Evolutionary conservation across 2,797 vertebrate species (phyloP), one percentile per base, ranked within the genome.

Genomic region (Lerista edwardsae): DNA sequence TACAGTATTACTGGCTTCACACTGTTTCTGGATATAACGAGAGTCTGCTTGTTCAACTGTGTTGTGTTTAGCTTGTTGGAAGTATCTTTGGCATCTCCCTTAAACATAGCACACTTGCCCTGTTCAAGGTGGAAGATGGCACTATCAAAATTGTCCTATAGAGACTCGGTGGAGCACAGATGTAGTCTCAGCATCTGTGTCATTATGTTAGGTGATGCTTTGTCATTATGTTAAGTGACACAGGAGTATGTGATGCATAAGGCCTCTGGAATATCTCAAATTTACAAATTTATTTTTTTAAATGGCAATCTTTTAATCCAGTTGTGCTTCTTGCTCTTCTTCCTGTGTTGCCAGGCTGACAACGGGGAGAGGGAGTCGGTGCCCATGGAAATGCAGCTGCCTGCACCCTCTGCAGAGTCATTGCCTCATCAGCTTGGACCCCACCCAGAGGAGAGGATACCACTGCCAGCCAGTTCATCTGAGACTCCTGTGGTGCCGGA

Each of bases 371-470:
- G 89, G 83, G 92, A 93, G 69, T 41, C 83, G 0, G 69, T 85
- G 74, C 86, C 92, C 0, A 21, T 93, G 92, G 94, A 94, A 86
- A 90, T 92, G 87, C 92, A 91, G 14, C 92, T 87, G 69, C 88
- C 93, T 0, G 0, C 39, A 0, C 25, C 87, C 72, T 82, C 90
- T 83, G 87, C 87, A 0, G 93, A 93, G 8, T 75, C 88, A 31
- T 89, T 91, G 12, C 92, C 92, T 51, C 91, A 84, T 67, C 31
- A 1, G 8, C 47, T 84, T 80, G 85, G 84, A 14, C 82, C 89
- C n/a, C 92, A 88, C 23, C 82, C 92, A 84, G 94, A 94, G 91
- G 94, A 91, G 90, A 95, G 89, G 76, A 82, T 91, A 88, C 81
- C 94, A 92, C 90, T 86, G 86, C 94, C 92, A 75, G 92, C 85